Evolutionary conservation across 2,113 vertebrate genomes (phyloP), one percentile per base, ranked within the genome.

Genomic region (Equus przewalskii): DNA sequence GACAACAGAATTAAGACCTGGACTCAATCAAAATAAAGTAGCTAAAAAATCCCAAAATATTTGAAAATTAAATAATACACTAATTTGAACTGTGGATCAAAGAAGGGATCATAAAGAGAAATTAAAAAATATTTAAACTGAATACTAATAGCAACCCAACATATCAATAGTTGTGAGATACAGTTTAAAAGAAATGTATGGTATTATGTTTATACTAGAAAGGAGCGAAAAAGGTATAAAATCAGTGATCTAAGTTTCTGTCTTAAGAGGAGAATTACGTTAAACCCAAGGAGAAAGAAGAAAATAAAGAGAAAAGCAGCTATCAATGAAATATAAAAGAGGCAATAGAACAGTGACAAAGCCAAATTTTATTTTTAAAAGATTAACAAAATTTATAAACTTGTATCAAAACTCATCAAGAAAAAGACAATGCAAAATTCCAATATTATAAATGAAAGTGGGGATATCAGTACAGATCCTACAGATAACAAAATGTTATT

Each of bases 51-150:
- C 24, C 9, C 2, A 56, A 56, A 51, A 85, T 70, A 92, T 54
- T 72, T 94, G 36, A 87, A 86, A 97, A 92, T 79, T 95, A 84
- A 91, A 78, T 56, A 75, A 33, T 33, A 92, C 0, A 60, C 3
- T 91, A 72, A 83, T 83, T 36, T 84, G 28, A 78, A 14, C 16
- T 67, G 1, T 79, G 7, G 26, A 33, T 78, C 30, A 91, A 92
- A 79, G 15, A 62, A 91, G 33, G 94, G 84, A 89, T 54, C 33
- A 80, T 12, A 46, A 84, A 88, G 56, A 79, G 18, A 91, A 96
- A 65, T 46, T 33, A 91, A 56, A 79, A 70, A 93, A 93, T 73
- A 76, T 28, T 91, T 22, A 85, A 78, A 64, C 12, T 91, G 21
- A 80, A 67, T 86, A 64, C 6, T 73, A 96, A 88, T 28, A 28